phyloP scores from a whole-genome alignment of 2,888 invertebrate species.

The Imbricaverruca yamaguchii region DNA sequence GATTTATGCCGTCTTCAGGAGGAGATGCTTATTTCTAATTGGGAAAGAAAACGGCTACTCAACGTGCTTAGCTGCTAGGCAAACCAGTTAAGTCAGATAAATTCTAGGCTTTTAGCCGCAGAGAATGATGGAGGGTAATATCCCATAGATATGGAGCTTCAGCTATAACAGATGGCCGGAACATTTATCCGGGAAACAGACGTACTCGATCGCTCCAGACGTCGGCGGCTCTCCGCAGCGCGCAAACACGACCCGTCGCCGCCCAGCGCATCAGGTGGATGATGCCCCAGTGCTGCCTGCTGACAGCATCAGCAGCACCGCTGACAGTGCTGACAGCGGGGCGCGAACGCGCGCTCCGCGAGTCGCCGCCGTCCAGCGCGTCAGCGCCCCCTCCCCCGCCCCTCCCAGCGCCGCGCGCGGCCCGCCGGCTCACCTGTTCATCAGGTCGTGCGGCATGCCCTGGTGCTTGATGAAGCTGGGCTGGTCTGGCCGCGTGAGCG shows the following conservation, averaged over 20 bases:
- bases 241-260: not conserved
- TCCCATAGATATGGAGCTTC: conserved; percentile 13
- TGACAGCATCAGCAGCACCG: not conserved
- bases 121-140: conserved; percentile 12
- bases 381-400: not conserved
- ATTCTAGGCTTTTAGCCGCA: not conserved
- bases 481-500: conserved; percentile 71
- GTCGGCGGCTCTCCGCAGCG: not conserved
- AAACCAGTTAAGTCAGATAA: conserved; percentile 18
- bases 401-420: not conserved
- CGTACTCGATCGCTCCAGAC: not conserved
- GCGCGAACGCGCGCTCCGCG: not conserved
- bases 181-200: conserved; percentile 2
- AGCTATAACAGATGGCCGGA: not conserved
- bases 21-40: conserved; percentile 19
- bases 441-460: conserved; percentile 40
- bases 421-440: not conserved
- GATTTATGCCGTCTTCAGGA: conserved; percentile 3
- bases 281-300: not conserved
- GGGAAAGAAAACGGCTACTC: conserved; percentile 5
- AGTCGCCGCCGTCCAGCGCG: too few species aligned
- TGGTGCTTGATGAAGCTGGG: conserved; percentile 70
- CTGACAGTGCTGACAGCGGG: not conserved
- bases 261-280: not conserved
- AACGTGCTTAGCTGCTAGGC: not conserved